Base-by-base conservation (phyloP, 2,888 invertebrate species). In the Bembecia ichneumoniformis region DNA sequence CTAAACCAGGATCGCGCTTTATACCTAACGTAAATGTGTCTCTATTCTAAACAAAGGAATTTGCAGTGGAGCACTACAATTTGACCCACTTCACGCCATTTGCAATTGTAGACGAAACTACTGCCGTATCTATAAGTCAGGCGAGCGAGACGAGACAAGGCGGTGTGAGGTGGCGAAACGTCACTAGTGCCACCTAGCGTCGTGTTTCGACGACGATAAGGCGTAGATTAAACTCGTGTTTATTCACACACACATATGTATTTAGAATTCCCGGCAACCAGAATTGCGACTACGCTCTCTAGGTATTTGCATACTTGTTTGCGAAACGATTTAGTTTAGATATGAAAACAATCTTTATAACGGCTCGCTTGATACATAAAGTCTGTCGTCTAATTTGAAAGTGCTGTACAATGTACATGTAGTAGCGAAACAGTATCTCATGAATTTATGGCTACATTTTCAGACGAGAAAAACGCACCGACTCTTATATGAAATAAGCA, bases 181-280 rank as follows among this genome's bases (percentile, higher is more conserved):
- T 51, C 58, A 54, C 55, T 54, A 10, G n/a, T 5, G 40, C 55
- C 58, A 59, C 63, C 55, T 54, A 40, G n/a, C 40, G 40, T 54
- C 58, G 60, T 63, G 60, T 56, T 58, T 61, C 59, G 60, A 59
- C 62, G 61, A 65, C 74, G 82, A 82, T 82, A 82, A 81, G 77
- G 79, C 74, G 73, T 68, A 83, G 83, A 84, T 83, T 83, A 83
- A 82, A 82, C 79, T 68, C 68, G 62, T 81, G 82, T 82, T 82
- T 80, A 70, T 80, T 66, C 74, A 74, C 81, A 75, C 76, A 75
- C 78, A 28, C 28, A 28, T 28, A n/a, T n/a, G n/a, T n/a, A 78
- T 79, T 82, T 75, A 77, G 75, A 80, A 77, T 81, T 77, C 80
- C 64, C 72, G 62, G 68, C 70, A 69, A 70, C 71, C 68, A 74